Evolutionary conservation across 2,888 invertebrate species (phyloP).

Genomic region (Acanthosepion esculentum): DNA sequence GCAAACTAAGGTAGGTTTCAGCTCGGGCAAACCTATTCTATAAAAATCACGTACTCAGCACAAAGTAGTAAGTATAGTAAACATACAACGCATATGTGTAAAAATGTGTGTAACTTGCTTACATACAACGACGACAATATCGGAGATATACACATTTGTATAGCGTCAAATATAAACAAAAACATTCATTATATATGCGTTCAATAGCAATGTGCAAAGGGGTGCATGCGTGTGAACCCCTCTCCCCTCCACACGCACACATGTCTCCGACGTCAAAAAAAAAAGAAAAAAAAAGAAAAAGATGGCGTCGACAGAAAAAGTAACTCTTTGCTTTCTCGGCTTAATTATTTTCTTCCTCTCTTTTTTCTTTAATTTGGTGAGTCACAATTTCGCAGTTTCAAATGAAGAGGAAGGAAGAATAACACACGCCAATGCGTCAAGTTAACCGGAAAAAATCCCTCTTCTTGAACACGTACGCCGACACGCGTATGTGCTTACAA

Average conservation of each 20-base stretch:
- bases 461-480: not conserved
- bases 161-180: not conserved
- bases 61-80: too few relatives aligned
- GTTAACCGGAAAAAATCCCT: not conserved
- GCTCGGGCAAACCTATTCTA: not conserved
- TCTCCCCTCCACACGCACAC: not conserved
- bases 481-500: not conserved
- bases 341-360: not conserved
- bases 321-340: not conserved
- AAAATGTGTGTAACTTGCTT: not conserved
- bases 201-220: not conserved
- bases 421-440: too few relatives aligned
- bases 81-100: not conserved
- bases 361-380: not conserved
- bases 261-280: not conserved
- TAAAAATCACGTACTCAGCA: not conserved
- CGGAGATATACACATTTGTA: not conserved
- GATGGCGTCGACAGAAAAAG: not conserved
- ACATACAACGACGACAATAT: not conserved
- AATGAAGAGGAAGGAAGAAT: not conserved
- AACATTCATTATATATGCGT: not conserved
- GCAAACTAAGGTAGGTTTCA: not conserved
- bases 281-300: not conserved
- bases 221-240: not conserved
- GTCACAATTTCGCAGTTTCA: slow-evolving; percentile 18